A percentile compares a stretch with the other conserved stretches of the same genome.
Evolutionary conservation across 2,797 vertebrate species (phyloP).

Genomic region (Rhinogobio ventralis): DNA sequence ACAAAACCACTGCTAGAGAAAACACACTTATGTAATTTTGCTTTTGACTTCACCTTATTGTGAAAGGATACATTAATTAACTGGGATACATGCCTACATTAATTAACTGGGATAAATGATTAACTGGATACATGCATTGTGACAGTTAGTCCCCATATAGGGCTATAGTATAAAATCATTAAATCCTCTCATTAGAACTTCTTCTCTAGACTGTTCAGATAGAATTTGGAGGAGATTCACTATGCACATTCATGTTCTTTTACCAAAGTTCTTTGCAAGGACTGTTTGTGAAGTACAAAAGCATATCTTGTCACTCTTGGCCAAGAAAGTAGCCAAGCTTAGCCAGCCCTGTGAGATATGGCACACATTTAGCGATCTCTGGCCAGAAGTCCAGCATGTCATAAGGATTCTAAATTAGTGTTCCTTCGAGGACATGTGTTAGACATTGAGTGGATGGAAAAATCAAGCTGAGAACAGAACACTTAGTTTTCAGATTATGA

Average conservation of each 20-base stretch:
- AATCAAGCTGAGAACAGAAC: conserved; percentile 23
- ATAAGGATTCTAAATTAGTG: conserved; percentile 42
- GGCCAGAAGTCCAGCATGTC: conserved; percentile 24
- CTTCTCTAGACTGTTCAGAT: not conserved
- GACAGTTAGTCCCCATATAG: not conserved
- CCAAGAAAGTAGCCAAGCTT: conserved; percentile 27
- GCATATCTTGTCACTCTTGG: conserved; percentile 24
- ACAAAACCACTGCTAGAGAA: not conserved
- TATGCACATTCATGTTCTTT: not conserved
- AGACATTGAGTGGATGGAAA: conserved; percentile 44
- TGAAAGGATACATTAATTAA: not conserved
- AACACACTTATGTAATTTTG: too few relatives aligned
- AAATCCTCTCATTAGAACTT: not conserved
- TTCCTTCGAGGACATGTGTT: conserved; percentile 48
- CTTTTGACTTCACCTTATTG: not conserved
- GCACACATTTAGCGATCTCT: conserved; percentile 20
- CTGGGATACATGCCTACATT: not conserved
- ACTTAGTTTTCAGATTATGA: not conserved
- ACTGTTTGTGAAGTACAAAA: conserved; percentile 13
- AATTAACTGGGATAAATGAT: not conserved
- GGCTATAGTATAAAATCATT: not conserved
- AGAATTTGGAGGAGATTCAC: not conserved
- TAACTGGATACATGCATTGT: not conserved
- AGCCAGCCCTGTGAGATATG: conserved; percentile 38
- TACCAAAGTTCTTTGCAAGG: not conserved